Base-by-base conservation (phyloP, 1,140 invertebrate species). In the Drosophila aff. region DNA sequence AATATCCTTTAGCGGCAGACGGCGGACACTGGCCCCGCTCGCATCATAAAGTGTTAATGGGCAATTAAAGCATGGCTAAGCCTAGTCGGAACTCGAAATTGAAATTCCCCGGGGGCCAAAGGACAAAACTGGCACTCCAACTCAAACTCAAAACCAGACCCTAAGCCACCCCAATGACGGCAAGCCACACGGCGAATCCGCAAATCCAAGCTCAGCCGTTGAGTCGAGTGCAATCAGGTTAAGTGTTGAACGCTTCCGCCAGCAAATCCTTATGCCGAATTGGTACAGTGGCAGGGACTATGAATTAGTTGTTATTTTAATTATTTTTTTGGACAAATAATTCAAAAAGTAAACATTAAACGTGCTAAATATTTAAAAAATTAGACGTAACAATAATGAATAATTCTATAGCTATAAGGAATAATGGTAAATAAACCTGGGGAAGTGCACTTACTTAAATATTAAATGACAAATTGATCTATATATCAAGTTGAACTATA, bases 191-290 rank as follows among this genome's bases (percentile, higher is more conserved):
- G 21, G 58, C 33, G 66, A 60, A 75, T 52, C 79, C 83, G 43
- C 83, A 87, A 87, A 87, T 89, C 74, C 73, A 63, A 74, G 82
- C 79, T 87, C 46, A 81, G 72, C 61, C 62, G 77, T 67, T 73
- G 55, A 57, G 63, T 67, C 52, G 63, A 79, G 71, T 79, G 79
- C 84, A 87, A 83, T 87, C 84, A 78, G 66, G 65, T 83, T 78
- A 83, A 84, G 84, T 84, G 77, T 79, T 74, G 77, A 68, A 52
- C 66, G 50, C 55, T 75, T 81, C 77, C 82, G 81, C 60, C 77
- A 83, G 49, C 46, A 47, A 59, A 71, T 76, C 71, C 77, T 55
- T 62, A 57, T 44, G 28, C 36, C 49, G 21, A 44, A 46, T 41
- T 31, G 63, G 40, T 11, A 76, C 71, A 21, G 71, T 75, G 73